A percentile compares a stretch with the other conserved stretches of the same genome.
phyloP scores from a whole-genome alignment of 2,113 vertebrate species.

The Tetrax tetrax region DNA sequence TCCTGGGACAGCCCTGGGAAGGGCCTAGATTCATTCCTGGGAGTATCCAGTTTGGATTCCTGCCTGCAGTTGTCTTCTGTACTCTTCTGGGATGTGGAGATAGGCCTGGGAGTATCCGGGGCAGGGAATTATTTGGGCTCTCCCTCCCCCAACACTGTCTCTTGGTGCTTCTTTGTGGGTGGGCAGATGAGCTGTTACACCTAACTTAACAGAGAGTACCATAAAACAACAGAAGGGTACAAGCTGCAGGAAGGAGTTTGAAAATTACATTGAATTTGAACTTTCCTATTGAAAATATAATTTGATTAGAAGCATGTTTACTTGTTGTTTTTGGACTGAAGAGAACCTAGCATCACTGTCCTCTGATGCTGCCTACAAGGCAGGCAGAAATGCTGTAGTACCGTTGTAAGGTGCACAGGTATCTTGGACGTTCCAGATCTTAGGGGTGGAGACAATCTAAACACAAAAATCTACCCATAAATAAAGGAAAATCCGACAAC shows the following conservation, averaged over 20 bases:
- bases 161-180: neutral
- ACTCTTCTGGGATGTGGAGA: neutral
- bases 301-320: neutral
- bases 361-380: neutral
- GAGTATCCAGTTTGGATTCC: neutral
- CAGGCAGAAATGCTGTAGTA: neutral
- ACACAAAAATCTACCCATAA: neutral
- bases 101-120: neutral
- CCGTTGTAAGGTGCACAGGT: neutral
- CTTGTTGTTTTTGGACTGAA: neutral
- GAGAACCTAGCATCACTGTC: neutral
- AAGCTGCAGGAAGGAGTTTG: neutral
- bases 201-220: neutral
- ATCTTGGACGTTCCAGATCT: neutral
- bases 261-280: neutral
- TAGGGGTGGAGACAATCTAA: neutral
- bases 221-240: neutral
- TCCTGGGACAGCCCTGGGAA: neutral
- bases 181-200: neutral
- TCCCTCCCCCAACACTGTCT: neutral
- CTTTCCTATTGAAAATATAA: neutral
- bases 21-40: neutral
- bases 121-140: neutral
- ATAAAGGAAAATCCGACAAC: neutral
- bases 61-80: neutral